Base-by-base conservation (phyloP, 2,797 vertebrate genomes). In the Gymnopithys bicolor region DNA sequence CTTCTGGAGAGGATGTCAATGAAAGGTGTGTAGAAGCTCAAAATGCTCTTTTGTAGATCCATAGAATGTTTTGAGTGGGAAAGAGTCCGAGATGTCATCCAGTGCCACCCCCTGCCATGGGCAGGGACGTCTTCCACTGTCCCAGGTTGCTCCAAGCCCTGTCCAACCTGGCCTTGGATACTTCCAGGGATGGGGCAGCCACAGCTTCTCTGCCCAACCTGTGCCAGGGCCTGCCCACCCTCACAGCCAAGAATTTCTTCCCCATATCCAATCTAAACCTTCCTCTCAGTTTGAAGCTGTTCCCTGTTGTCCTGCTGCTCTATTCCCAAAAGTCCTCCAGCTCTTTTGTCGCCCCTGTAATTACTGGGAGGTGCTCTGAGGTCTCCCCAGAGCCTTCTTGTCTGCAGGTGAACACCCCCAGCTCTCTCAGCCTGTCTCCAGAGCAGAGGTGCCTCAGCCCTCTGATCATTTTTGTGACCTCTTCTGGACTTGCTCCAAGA, bases 1-100 rank as follows among this genome's bases (percentile, higher is more conserved):
- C 33, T 19, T 0, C 0, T 12, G 13, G 5, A 43, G 8, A 5
- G 18, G 9, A 19, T 41, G 27, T 21, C 21, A 32, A 19, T 28
- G 33, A 45, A 39, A 45, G 14, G 17, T 33, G 2, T 32, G n/a
- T 24, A 22, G 41, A 41, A 73, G 16, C 8, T 84, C 27, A 60
- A 69, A 64, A 33, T 13, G 13, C 3, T 5, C 52, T 51, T 67
- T 11, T 4, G 3, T 7, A 14, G 59, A 71, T 18, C 9, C 33
- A 33, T 3, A 2, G 60, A 27, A 15, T 15, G 53, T 6, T 60
- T 67, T 53, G 48, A 33, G 21, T 9, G 67, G 14, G 60, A 59
- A 46, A 3, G 33, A 19, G 14, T 11, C 8, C 59, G 3, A 15
- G 45, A 74, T 19, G 25, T 39, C 16, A 27, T 25, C 9, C 2